Conservation (phyloP, 1,140 invertebrate genomes). For the Pentalonia nigronervosa region DNA sequence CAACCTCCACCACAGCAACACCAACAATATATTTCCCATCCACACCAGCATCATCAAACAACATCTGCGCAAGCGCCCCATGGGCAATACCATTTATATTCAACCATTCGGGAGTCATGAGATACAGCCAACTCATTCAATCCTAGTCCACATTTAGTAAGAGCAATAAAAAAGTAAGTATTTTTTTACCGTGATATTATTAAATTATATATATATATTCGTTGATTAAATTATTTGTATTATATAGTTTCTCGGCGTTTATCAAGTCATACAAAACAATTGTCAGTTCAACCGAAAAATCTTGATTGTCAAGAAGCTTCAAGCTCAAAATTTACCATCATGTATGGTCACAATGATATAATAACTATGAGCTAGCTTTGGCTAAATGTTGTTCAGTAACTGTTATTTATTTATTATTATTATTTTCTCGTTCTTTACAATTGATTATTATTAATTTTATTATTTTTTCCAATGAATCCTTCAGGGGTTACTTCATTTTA, state of each 20-base stretch:
- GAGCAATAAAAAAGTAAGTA: slow-evolving; percentile 53
- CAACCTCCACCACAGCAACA: slow-evolving; percentile 65
- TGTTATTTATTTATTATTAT: slow-evolving; percentile 58
- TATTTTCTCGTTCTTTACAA: slow-evolving; percentile 44
- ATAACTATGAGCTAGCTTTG: slow-evolving; percentile 41
- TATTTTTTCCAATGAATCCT: slow-evolving; percentile 55
- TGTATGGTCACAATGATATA: slow-evolving; percentile 30
- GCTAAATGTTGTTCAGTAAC: slow-evolving; percentile 56
- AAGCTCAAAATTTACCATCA: slow-evolving; percentile 44
- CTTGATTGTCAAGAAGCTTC: slow-evolving; percentile 47
- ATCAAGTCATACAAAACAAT: slow-evolving; percentile 45
- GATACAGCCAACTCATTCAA: slow-evolving; percentile 57
- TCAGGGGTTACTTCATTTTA: slow-evolving; percentile 21
- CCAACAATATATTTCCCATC: slow-evolving; percentile 61
- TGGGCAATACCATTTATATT: slow-evolving; percentile 60
- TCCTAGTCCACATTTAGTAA: slow-evolving; percentile 57
- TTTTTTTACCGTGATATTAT: not conserved
- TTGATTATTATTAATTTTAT: slow-evolving; percentile 49
- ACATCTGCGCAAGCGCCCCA: slow-evolving; percentile 55
- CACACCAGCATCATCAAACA: slow-evolving; percentile 67
- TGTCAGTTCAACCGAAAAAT: slow-evolving; percentile 49
- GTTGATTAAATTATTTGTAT: slow-evolving; percentile 10
- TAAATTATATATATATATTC: slow-evolving; percentile 17
- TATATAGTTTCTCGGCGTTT: slow-evolving; percentile 45
- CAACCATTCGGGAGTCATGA: slow-evolving; percentile 59